Conservation (phyloP, 2,888 invertebrate genomes). For the Aphidius colemani region DNA sequence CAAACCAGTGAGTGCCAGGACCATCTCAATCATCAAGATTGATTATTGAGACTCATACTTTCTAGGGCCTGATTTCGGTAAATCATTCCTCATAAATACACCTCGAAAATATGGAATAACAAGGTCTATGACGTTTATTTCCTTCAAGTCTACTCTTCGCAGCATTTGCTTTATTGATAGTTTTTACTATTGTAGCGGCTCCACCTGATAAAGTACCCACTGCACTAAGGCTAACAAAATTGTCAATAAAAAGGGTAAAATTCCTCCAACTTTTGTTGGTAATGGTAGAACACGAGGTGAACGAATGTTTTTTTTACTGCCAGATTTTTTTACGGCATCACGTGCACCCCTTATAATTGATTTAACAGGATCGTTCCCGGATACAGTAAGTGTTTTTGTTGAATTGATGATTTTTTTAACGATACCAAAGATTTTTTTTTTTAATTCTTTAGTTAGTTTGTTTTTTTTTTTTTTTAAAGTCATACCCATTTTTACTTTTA, state of each 20-base stretch:
- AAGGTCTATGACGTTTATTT: constrained; percentile 43
- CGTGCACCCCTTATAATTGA: constrained; percentile 7
- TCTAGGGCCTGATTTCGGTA: too few relatives aligned
- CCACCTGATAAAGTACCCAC: constrained; percentile 21
- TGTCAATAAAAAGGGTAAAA: constrained; percentile 14
- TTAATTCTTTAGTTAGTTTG: too few relatives aligned
- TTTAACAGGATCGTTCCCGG: background rate
- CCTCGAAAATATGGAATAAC: too few relatives aligned
- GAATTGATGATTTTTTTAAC: background rate
- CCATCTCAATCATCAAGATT: too few relatives aligned
- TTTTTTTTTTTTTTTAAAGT: too few relatives aligned
- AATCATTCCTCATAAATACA: too few relatives aligned
- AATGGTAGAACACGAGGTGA: too few relatives aligned
- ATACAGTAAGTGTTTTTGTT: background rate
- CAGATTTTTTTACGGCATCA: constrained; percentile 4
- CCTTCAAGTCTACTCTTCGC: constrained; percentile 38
- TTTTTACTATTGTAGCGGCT: constrained; percentile 37
- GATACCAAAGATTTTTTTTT: background rate
- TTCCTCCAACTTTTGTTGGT: background rate
- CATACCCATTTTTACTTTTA: too few relatives aligned
- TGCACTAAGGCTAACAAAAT: constrained; percentile 19
- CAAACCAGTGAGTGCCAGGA: too few relatives aligned
- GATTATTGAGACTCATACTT: too few relatives aligned
- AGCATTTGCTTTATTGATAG: constrained; percentile 38
- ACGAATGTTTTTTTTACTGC: background rate